Percentiles rank a stretch among this genome's conserved stretches.
Evolutionary conservation across 1,140 invertebrate genomes (phyloP).

Genomic region (Melanaphis sacchari): DNA sequence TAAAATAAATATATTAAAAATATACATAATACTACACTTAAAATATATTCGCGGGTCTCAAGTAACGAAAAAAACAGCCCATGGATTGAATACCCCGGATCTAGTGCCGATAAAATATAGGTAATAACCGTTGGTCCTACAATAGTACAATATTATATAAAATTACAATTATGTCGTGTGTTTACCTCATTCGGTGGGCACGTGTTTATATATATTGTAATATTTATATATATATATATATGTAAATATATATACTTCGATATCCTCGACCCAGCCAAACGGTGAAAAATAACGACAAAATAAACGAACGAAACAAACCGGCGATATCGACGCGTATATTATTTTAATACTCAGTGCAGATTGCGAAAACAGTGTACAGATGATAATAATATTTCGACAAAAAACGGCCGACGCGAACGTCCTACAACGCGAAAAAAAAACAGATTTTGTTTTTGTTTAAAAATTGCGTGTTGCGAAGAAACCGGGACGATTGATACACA

Average conservation of each 20-base stretch:
- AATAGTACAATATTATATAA: background rate
- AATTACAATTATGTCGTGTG: background rate
- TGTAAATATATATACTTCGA: background rate
- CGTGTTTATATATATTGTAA: background rate
- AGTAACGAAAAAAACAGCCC: too few relatives aligned
- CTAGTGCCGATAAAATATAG: background rate
- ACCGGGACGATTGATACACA: background rate
- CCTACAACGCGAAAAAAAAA: background rate
- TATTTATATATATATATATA: too few relatives aligned
- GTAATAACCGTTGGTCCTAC: background rate
- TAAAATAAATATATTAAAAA: too few relatives aligned
- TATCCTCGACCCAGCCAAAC: background rate
- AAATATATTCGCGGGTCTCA: too few relatives aligned
- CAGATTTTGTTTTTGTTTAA: background rate
- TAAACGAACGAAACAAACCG: background rate
- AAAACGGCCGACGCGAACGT: background rate
- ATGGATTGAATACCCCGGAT: too few relatives aligned
- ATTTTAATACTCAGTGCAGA: background rate
- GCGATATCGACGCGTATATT: background rate
- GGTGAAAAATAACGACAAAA: background rate
- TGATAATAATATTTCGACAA: background rate
- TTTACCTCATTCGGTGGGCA: constrained; percentile 18
- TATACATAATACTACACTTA: too few relatives aligned
- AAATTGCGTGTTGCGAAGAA: background rate
- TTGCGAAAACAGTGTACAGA: background rate